Base-by-base conservation (phyloP, 2,888 invertebrate species). In the Myopa testacea region DNA sequence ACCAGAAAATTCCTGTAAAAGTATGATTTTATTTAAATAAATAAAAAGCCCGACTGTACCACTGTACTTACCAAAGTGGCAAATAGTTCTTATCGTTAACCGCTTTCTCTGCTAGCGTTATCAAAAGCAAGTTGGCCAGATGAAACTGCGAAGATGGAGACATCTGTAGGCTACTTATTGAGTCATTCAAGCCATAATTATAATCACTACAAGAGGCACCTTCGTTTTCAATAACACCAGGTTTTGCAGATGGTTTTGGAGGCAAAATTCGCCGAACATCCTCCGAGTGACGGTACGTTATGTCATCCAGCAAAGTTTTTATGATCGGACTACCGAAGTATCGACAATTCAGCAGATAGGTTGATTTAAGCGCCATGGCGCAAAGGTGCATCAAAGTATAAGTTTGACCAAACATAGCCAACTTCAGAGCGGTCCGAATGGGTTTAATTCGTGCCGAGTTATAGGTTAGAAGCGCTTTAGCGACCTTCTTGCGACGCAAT, bases 381-480 rank as follows among this genome's bases (percentile, higher is more conserved):
- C 89, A 87, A 5, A 89, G 80, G 81, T 89, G 90, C 89, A 88
- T 89, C 4, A 90, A 80, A 5, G 90, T 89, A 79, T 86, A 86
- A 12, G 88, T 89, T 78, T 90, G 89, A 8, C 89, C 88, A 80
- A 87, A 88, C 89, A 90, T 90, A n/a, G 90, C 90, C 80, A 90
- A 76, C 79, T 90, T 90, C 0, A 90, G 82, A 1, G 90, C 90
- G 16, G 90, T 90, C 12, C 89, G 86, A 58, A 90, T 88, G 19
- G 90, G 89, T 76, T 89, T 89, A 4, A 89, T 88, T 90, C 94
- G 93, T 0, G 95, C 93, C 77, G 96, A 91, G 84, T 95, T 94
- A 88, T 95, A 97, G 34, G 96, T 92, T 80, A 94, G 92, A 81
- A 95, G 91, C 0, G 97, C 96, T 79, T 94, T 94, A 72, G 93